These are phyloP conservation scores for Eriocheir sinensis DNA, from an alignment of 1,140 invertebrate species.

Conservation along the genomic window DNA sequence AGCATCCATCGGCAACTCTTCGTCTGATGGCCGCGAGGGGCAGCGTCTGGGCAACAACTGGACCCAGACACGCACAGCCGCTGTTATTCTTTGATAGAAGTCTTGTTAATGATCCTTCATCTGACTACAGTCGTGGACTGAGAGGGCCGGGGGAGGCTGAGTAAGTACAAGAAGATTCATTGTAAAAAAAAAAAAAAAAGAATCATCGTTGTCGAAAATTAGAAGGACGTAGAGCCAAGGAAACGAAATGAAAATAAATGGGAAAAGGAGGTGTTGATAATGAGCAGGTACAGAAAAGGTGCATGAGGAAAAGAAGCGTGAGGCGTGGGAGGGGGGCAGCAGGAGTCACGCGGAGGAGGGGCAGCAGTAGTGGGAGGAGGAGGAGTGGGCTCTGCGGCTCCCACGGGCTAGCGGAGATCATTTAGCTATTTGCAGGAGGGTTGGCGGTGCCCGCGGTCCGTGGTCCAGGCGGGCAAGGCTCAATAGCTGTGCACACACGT, in stretches of 20 bases:
- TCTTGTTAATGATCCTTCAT: background rate
- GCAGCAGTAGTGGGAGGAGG: background rate
- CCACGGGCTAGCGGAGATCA: conserved; percentile 64
- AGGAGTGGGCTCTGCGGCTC: conserved; percentile 11
- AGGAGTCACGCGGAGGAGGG: background rate
- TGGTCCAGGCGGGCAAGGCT: conserved; percentile 63
- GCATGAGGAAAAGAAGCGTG: conserved; percentile 30
- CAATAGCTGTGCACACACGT: conserved; percentile 73
- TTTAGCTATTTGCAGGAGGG: conserved; percentile 68
- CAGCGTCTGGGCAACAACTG: background rate
- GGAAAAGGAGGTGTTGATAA: background rate
- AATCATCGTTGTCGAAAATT: background rate
- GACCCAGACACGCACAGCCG: background rate
- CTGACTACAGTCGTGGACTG: background rate
- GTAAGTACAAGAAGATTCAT: background rate
- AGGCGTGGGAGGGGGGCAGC: background rate
- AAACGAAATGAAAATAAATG: conserved; percentile 11
- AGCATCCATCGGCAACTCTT: conserved; percentile 1
- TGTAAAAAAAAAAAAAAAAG: background rate
- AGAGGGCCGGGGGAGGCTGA: background rate
- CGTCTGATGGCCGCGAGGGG: background rate
- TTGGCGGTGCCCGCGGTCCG: conserved; percentile 55
- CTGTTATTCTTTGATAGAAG: background rate
- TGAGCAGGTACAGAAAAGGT: conserved; percentile 4
- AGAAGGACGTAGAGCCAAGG: background rate